A percentile compares a stretch with the other conserved stretches of the same genome.
Evolutionary conservation across 2,888 invertebrate species (phyloP).

Genomic region (Philaethria dido): DNA sequence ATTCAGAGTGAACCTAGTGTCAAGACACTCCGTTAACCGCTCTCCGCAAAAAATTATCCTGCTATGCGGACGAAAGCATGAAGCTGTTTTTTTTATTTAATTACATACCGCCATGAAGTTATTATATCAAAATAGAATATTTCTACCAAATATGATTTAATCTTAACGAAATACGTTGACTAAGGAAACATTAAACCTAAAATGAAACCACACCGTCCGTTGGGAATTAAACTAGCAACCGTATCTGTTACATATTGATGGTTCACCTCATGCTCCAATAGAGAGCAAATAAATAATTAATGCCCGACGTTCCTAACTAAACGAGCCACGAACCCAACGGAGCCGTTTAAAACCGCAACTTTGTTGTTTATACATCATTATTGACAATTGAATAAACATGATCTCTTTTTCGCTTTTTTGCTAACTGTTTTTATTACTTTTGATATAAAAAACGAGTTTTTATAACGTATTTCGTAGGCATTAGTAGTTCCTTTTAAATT

Average conservation of each 20-base stretch:
- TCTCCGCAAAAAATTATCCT: no score
- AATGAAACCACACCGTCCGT: neutral
- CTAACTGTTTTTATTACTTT: neutral
- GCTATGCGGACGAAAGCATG: no score
- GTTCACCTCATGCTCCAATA: slow-evolving; percentile 1
- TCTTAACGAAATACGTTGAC: neutral
- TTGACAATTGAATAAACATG: neutral
- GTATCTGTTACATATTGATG: slow-evolving; percentile 3
- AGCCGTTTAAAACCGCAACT: slow-evolving; percentile 1
- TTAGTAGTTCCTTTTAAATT: no score
- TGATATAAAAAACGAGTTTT: no score
- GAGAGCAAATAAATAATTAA: slow-evolving; percentile 18
- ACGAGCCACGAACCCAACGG: neutral
- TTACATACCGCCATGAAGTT: no score
- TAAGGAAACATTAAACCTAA: neutral
- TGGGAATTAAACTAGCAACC: slow-evolving; percentile 5
- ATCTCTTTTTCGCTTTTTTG: slow-evolving; percentile 4
- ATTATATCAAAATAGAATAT: no score
- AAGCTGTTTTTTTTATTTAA: no score
- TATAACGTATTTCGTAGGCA: no score
- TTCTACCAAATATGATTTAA: no score
- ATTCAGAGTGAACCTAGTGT: no score
- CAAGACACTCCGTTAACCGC: no score
- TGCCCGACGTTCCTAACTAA: slow-evolving; percentile 7
- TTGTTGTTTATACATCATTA: slow-evolving; percentile 10